Evolutionary conservation across 2,113 vertebrate species (phyloP).

Genomic region (Nibea albiflora): DNA sequence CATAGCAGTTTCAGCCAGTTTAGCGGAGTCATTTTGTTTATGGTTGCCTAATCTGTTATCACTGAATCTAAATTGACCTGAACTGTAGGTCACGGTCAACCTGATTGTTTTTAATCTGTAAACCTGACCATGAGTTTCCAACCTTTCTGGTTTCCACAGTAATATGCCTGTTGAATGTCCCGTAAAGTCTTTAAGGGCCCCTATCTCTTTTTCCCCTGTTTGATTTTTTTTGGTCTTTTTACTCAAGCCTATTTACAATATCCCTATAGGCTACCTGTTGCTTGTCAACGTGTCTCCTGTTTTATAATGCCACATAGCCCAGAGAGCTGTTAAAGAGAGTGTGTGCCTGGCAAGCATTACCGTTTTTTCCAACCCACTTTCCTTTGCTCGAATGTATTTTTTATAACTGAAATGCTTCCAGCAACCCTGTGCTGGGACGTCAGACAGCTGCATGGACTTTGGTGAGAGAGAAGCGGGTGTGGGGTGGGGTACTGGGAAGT

Average conservation of each 20-base stretch:
- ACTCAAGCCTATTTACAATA: slow-evolving; percentile 7
- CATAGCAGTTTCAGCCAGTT: neutral
- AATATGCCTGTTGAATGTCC: slow-evolving; percentile 4
- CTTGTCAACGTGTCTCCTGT: slow-evolving; percentile 41
- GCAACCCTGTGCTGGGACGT: slow-evolving; percentile 20
- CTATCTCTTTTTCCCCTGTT: neutral
- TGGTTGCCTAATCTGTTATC: neutral
- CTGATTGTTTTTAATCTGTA: neutral
- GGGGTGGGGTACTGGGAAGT: slow-evolving; percentile 42
- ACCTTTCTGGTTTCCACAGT: neutral
- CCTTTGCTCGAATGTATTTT: slow-evolving; percentile 51
- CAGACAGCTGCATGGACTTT: slow-evolving; percentile 43
- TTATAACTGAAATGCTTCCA: slow-evolving; percentile 60
- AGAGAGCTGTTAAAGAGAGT: slow-evolving; percentile 50
- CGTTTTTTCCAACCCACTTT: slow-evolving; percentile 51
- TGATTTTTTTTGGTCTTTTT: slow-evolving; percentile 1
- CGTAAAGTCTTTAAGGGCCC: neutral
- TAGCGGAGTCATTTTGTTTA: neutral
- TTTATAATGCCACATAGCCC: slow-evolving; percentile 44
- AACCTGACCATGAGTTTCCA: neutral
- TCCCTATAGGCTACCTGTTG: slow-evolving; percentile 44
- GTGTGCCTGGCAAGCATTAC: slow-evolving; percentile 42
- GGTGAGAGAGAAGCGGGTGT: neutral
- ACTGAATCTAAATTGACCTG: neutral
- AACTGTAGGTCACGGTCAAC: neutral